phyloP scores from a whole-genome alignment of 2,888 invertebrate genomes.

The Silvanus unidentatus region DNA sequence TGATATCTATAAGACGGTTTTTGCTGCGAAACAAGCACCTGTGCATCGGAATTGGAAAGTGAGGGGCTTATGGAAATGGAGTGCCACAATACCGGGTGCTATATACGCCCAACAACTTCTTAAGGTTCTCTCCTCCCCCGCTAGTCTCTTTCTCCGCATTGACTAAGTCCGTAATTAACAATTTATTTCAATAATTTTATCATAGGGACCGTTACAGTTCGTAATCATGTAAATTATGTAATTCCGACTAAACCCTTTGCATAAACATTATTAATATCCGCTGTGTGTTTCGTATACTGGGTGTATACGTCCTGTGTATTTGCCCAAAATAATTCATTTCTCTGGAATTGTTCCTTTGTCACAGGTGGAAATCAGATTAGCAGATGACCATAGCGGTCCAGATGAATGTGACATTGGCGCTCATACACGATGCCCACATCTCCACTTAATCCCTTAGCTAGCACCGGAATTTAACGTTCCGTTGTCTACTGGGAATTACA shows the following conservation, averaged over 20 bases:
- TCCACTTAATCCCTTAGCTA: not conserved
- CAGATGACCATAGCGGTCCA: conserved; percentile 11
- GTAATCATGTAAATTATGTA: too few species aligned
- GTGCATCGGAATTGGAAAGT: too few species aligned
- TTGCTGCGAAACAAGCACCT: not conserved
- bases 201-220: too few species aligned
- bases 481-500: conserved; percentile 1
- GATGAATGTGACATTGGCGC: conserved; percentile 8
- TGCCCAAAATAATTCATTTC: conserved; percentile 5
- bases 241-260: too few species aligned
- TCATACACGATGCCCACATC: not conserved
- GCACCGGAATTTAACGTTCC: conserved; percentile 1
- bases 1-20: conserved; percentile 1
- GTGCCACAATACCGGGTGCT: conserved; percentile 8
- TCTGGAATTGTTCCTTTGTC: conserved; percentile 7
- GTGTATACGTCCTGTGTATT: too few species aligned
- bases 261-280: too few species aligned
- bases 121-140: too few species aligned
- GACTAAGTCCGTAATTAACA: too few species aligned
- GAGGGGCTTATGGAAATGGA: conserved; percentile 16
- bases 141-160: too few species aligned
- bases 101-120: too few species aligned
- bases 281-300: too few species aligned
- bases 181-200: too few species aligned
- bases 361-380: conserved; percentile 21